Percentiles rank a stretch among this genome's conserved stretches.
These are phyloP conservation scores for Paratilapia polleni DNA, from an alignment of 2,113 vertebrate genomes.

Conservation along the genomic window DNA sequence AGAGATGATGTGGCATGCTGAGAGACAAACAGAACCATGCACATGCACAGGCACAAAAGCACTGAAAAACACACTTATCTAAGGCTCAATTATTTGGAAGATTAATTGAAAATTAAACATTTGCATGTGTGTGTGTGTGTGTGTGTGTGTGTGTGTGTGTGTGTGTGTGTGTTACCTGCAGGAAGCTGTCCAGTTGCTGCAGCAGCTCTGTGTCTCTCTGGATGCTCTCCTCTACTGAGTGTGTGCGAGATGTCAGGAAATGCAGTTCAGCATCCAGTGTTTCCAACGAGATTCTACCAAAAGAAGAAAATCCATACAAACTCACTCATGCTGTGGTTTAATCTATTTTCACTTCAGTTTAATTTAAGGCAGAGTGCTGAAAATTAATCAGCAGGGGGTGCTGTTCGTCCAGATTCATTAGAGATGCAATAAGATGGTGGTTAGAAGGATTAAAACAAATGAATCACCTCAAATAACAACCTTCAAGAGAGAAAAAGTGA, in stretches of 20 bases:
- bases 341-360: not conserved
- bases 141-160: not conserved
- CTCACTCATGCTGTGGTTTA: not conserved
- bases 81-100: not conserved
- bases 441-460: not conserved
- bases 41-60: accelerated
- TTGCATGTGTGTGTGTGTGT: not conserved
- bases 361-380: not conserved
- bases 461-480: not conserved
- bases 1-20: constrained; percentile 45
- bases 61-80: not conserved
- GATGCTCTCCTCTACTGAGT: constrained; percentile 57
- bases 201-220: constrained; percentile 58
- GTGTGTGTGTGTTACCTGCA: constrained; percentile 52
- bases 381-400: not conserved
- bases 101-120: not conserved
- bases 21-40: not conserved
- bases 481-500: not conserved
- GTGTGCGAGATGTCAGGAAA: constrained; percentile 39
- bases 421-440: not conserved
- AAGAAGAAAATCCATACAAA: not conserved
- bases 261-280: constrained; percentile 64
- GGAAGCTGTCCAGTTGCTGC: constrained; percentile 62
- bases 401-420: too few species aligned
- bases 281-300: constrained; percentile 58